Base-by-base conservation (phyloP, 2,113 vertebrate species). In the Steatornis caripensis region DNA sequence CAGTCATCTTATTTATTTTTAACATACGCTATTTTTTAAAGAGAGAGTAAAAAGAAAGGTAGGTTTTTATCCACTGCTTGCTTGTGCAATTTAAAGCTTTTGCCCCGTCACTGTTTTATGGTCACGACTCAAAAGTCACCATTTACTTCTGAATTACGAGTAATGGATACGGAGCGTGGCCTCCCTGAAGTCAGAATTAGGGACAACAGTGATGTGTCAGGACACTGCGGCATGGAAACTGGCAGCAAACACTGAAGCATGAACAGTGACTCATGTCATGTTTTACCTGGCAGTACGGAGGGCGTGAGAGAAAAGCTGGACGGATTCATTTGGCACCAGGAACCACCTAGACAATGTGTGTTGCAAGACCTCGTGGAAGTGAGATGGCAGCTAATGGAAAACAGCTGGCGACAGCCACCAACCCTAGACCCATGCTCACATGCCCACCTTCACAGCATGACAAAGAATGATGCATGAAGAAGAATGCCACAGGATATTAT, bases 331-430 rank as follows among this genome's bases (percentile, higher is more conserved):
- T 3, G 7, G 41, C 54, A 77, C 32, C 39, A 62, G 29, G 24
- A 23, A 29, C 36, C 32, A 20, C n/a, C 45, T 5, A 43, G 36
- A 37, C 45, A 70, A 57, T 0, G 0, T 7, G 6, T 14, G 9
- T 14, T 68, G 19, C 41, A 39, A 77, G 45, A 70, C 20, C 39
- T 8, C 10, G 1, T 34, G 55, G 32, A 86, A 74, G 46, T 51
- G 37, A 77, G 45, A 51, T 7, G 58, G 60, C n/a, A 92, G 49
- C 30, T 54, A 57, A 48, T 4, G 15, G 57, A 68, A 85, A 60
- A 71, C 0, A 39, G 18, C 48, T 46, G 34, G 53, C 1, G 4
- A 46, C 39, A 90, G 27, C 36, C 57, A 41, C 23, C 16, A 58
- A 8, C 32, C 29, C 39, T 46, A 17, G 4, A 22, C 8, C 27